These are phyloP conservation scores for Condylura cristata DNA, from an alignment of 2,113 vertebrate species.

Conservation along the genomic window DNA sequence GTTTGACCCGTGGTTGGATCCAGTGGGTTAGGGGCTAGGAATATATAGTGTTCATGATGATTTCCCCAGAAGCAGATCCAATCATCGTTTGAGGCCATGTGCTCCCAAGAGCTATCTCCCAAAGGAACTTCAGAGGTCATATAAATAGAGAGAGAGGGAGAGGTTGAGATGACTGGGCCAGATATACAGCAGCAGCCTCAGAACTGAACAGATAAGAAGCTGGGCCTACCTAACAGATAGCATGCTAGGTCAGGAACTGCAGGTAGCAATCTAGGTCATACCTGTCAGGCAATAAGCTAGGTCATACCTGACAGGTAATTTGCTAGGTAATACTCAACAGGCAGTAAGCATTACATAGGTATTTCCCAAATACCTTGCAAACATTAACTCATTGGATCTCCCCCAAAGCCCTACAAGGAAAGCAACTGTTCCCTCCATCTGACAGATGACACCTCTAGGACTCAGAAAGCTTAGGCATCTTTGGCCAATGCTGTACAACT, in stretches of 20 bases:
- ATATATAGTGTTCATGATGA: neutral
- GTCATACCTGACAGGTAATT: too few species aligned
- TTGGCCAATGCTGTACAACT: neutral
- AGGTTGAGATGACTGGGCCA: neutral
- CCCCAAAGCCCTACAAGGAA: rapidly evolving
- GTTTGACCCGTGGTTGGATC: neutral
- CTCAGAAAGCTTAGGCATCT: neutral
- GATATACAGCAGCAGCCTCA: neutral
- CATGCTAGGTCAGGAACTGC: too few species aligned
- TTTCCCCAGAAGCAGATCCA: neutral
- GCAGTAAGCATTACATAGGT: rapidly evolving
- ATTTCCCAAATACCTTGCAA: neutral
- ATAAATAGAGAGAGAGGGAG: neutral
- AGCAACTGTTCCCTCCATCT: neutral
- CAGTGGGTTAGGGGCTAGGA: neutral
- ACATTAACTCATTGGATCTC: neutral
- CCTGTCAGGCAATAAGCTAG: too few species aligned
- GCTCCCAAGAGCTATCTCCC: neutral
- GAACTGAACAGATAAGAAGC: neutral
- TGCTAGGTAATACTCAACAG: neutral
- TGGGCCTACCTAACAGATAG: too few species aligned
- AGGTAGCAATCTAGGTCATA: too few species aligned
- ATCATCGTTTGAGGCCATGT: neutral
- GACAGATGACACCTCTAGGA: neutral
- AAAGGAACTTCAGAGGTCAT: neutral